Percentiles rank a stretch among this genome's conserved stretches.
Evolutionary conservation across 2,113 vertebrate species (phyloP).

Genomic region (Anguilla japonica): DNA sequence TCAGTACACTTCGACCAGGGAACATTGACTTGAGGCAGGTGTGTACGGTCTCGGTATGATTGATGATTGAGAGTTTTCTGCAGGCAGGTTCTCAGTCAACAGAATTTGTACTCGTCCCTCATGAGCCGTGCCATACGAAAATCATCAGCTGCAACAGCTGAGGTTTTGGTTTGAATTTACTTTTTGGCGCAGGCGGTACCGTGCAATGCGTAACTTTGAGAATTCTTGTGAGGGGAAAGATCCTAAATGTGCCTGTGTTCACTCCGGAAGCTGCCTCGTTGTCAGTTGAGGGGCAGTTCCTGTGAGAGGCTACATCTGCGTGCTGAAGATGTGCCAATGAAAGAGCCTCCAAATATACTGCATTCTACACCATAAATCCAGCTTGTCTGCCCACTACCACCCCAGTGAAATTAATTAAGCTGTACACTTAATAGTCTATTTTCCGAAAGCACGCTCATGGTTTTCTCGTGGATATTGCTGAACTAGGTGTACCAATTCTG

Average conservation of each 20-base stretch:
- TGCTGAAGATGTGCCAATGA: background rate
- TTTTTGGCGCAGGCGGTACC: background rate
- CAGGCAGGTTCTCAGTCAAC: background rate
- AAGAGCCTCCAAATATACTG: background rate
- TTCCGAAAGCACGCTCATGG: background rate
- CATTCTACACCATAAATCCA: slow-evolving; percentile 4
- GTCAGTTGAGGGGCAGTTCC: background rate
- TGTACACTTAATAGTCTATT: background rate
- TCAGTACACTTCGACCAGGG: background rate
- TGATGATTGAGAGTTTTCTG: background rate
- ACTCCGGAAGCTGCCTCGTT: background rate
- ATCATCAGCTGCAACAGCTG: background rate
- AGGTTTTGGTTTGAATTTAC: background rate
- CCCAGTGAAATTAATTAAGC: background rate
- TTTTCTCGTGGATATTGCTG: background rate
- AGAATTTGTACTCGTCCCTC: background rate
- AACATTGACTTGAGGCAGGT: background rate
- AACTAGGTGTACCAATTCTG: background rate
- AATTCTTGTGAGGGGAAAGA: background rate
- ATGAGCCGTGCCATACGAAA: background rate
- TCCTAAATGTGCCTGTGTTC: background rate
- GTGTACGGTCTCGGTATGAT: background rate
- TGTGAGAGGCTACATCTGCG: background rate
- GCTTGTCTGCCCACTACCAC: slow-evolving; percentile 13
- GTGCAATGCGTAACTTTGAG: background rate